Conservation (phyloP, 2,113 vertebrate species). For the Sula dactylatra region DNA sequence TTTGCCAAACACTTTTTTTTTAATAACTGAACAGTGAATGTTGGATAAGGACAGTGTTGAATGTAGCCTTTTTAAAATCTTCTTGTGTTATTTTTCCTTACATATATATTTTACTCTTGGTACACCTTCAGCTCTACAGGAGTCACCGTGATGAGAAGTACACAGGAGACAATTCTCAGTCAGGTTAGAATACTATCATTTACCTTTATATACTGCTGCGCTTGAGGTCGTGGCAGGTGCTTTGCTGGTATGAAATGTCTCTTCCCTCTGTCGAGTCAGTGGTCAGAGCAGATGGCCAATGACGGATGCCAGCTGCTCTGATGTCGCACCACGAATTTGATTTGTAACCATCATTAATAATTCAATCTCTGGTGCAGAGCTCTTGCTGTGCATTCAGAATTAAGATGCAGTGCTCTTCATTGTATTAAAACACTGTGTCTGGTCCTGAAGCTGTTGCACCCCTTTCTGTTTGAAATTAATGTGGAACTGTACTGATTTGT, state of each 20-base stretch:
- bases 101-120: slow-evolving; percentile 1
- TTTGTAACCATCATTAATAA: background rate
- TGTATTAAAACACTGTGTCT: background rate
- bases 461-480: background rate
- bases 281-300: background rate
- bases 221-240: background rate
- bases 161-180: slow-evolving; percentile 81
- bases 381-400: background rate
- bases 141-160: slow-evolving; percentile 79
- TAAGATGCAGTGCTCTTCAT: background rate
- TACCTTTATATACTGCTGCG: background rate
- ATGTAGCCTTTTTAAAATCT: background rate
- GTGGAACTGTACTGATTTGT: background rate
- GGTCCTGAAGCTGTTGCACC: background rate
- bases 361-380: background rate
- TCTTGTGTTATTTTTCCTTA: slow-evolving; percentile 28
- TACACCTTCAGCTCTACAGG: slow-evolving; percentile 78
- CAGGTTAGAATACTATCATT: slow-evolving; percentile 78
- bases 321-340: background rate
- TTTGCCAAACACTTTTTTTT: background rate
- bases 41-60: background rate
- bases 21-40: background rate
- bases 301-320: background rate
- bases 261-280: background rate
- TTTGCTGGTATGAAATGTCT: background rate